Conservation (phyloP, 2,113 vertebrate species). For the Cricetomys ansorgei region DNA sequence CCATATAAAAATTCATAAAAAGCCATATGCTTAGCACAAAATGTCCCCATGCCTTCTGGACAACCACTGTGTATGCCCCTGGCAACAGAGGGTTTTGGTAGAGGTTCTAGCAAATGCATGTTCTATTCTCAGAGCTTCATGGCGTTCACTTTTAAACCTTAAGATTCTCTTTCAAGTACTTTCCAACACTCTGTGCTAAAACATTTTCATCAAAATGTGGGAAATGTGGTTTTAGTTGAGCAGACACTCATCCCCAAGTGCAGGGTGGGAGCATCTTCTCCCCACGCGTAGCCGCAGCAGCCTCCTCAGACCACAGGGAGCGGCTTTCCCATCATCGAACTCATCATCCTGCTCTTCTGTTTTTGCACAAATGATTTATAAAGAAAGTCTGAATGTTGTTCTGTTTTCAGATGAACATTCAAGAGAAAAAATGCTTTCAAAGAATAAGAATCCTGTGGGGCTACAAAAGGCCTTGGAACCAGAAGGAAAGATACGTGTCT, state of each 20-base stretch:
- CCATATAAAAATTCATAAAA: background rate
- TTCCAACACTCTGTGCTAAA: background rate
- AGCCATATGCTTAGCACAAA: background rate
- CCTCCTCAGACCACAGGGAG: background rate
- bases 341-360: background rate
- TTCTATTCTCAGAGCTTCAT: background rate
- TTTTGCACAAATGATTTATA: background rate
- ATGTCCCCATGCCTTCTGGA: background rate
- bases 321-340: background rate
- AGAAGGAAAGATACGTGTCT: background rate
- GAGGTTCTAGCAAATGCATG: background rate
- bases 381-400: background rate
- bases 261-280: background rate
- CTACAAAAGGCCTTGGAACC: conserved; percentile 27
- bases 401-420: conserved; percentile 9
- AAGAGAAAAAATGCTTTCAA: background rate
- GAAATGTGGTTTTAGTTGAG: conserved; percentile 7
- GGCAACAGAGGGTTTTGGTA: background rate
- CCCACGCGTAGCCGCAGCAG: background rate
- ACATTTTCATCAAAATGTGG: conserved; percentile 16
- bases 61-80: background rate
- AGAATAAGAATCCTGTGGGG: background rate
- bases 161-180: background rate
- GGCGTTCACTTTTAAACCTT: background rate
- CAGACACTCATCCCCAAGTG: background rate